Conservation (phyloP, 2,113 vertebrate genomes). For the Crotalus helleri region DNA sequence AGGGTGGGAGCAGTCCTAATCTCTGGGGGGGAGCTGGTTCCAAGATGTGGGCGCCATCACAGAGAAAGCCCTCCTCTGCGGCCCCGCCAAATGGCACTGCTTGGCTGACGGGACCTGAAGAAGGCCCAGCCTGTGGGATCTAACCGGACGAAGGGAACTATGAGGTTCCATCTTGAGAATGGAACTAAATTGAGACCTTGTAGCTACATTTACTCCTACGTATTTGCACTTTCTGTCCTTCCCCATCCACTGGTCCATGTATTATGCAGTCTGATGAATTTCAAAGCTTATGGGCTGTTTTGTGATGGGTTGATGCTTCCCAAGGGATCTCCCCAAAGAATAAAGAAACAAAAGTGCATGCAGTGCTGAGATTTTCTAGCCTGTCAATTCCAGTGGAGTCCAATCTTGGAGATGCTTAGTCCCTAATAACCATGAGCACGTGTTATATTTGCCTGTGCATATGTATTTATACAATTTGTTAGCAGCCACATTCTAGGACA, state of each 20-base stretch:
- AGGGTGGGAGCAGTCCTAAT: no score
- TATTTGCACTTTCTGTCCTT: not conserved
- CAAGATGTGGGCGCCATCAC: no score
- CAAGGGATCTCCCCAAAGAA: not conserved
- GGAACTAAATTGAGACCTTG: not conserved
- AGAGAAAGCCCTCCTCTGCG: no score
- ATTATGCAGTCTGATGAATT: not conserved
- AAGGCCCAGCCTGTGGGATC: no score
- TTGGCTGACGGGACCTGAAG: no score
- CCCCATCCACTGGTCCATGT: not conserved
- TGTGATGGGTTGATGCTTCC: not conserved
- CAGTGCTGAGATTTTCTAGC: not conserved
- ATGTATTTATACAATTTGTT: not conserved
- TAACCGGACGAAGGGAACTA: no score
- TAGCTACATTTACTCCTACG: not conserved
- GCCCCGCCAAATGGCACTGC: no score
- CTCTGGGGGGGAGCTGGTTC: no score
- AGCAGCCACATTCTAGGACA: not conserved
- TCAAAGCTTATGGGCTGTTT: not conserved
- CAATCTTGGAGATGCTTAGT: not conserved
- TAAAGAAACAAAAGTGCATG: not conserved
- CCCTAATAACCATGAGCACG: not conserved
- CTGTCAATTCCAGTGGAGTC: not conserved
- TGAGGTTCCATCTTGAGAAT: not conserved
- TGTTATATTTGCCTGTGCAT: not conserved